These are phyloP conservation scores for Podabrus alpinus DNA, from an alignment of 2,888 invertebrate genomes.

Conservation along the genomic window DNA sequence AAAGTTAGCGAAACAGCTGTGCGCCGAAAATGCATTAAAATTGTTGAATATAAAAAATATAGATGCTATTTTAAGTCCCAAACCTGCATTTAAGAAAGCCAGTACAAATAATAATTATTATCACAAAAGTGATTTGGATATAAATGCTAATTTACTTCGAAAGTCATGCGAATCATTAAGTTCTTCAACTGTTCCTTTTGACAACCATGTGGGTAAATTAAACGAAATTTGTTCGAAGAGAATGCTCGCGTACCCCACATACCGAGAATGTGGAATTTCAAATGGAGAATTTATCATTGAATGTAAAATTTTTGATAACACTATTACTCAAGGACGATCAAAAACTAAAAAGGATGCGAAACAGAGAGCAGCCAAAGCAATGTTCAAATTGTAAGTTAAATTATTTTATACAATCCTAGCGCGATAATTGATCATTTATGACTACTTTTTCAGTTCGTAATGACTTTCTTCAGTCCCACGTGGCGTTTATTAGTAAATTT, in stretches of 20 bases:
- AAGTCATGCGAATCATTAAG: not conserved
- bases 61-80: not conserved
- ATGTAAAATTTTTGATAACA: slow-evolving; percentile 8
- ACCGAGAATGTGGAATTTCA: slow-evolving; percentile 55
- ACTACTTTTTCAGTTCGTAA: no score
- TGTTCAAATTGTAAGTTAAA: slow-evolving; percentile 27
- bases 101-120: not conserved
- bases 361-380: slow-evolving; percentile 53
- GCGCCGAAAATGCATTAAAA: slow-evolving; percentile 51
- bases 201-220: slow-evolving; percentile 41
- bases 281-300: slow-evolving; percentile 43
- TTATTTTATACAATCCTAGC: no score
- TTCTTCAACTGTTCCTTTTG: slow-evolving; percentile 34
- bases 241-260: slow-evolving; percentile 51
- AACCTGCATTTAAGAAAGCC: not conserved
- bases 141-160: not conserved
- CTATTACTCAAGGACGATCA: slow-evolving; percentile 38
- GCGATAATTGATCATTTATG: no score
- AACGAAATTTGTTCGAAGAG: slow-evolving; percentile 51
- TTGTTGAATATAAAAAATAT: not conserved
- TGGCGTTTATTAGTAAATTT: no score
- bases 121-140: not conserved
- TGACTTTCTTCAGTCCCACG: no score
- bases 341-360: slow-evolving; percentile 58
- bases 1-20: slow-evolving; percentile 55